Evolutionary conservation across 2,113 vertebrate species (phyloP), one percentile per base, ranked within the genome.

Genomic region (Psephotus haematonotus): DNA sequence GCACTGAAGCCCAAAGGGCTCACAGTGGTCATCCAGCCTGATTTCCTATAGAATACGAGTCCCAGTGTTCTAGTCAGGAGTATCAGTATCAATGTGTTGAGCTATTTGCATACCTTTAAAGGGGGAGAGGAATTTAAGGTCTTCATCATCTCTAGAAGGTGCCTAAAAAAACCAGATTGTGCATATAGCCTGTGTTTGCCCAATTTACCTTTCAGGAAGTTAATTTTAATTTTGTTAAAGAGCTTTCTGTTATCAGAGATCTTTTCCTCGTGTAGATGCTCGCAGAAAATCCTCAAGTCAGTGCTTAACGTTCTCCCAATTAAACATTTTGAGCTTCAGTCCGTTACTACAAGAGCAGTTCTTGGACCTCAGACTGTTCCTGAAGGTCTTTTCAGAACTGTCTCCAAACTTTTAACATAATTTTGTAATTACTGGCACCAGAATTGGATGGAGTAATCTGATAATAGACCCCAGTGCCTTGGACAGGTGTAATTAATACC

Each of bases 401-500:
- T 9, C 95, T 72, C 89, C 86, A 82, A 72, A 44, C 33, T 80
- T 79, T 87, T 47, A 41, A 28, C 8, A 2, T n/a, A 0, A 8
- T 37, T 64, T 86, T 82, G 67, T 33, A 69, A 72, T 93, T 72
- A 28, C 69, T 93, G 77, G 50, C 64, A 67, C 28, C 49, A 55
- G n/a, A 63, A 46, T 29, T 75, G 46, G 76, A 27, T 52, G 27
- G 29, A 64, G 69, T 82, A 82, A 64, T 69, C 81, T 76, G 93
- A 76, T 75, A 93, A 93, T 91, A 93, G 89, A 31, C 31, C n/a
- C 86, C 67, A 69, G 70, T 91, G 89, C 86, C 81, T 82, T 17
- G 81, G 67, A 91, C 95, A 95, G 95, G 93, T 95, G 93, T 52
- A 62, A 79, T 93, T 93, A 96, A 96, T 79, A 76, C 74, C 86